These are phyloP conservation scores for Thymallus thymallus DNA, from an alignment of 2,113 vertebrate genomes.

Conservation along the genomic window DNA sequence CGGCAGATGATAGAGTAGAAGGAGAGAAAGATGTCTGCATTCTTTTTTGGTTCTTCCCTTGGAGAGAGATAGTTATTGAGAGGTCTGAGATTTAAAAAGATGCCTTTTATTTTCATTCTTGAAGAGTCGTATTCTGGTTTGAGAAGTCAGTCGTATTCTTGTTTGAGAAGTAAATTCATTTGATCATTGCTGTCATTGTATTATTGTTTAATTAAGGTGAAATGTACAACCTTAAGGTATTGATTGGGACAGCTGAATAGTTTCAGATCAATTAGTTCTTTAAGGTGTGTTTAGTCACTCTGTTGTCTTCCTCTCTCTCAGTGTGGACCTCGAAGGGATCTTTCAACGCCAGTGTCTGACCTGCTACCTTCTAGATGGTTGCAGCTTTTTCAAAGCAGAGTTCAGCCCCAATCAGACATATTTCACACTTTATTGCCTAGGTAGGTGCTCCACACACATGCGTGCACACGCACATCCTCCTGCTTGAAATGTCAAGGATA, in stretches of 20 bases:
- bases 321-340: constrained; percentile 72
- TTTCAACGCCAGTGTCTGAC: constrained; percentile 78
- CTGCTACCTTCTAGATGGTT: constrained; percentile 74
- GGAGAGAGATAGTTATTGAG: constrained; percentile 21
- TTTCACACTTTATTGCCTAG: constrained; percentile 77
- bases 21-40: constrained; percentile 17
- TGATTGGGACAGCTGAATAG: constrained; percentile 11
- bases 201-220: too few species aligned
- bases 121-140: constrained; percentile 33
- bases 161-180: constrained; percentile 25
- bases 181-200: too few species aligned
- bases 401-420: constrained; percentile 77
- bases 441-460: constrained; percentile 46
- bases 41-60: neutral
- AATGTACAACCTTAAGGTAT: neutral
- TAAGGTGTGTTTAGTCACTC: constrained; percentile 18
- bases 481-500: neutral
- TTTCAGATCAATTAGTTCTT: neutral
- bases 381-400: constrained; percentile 71
- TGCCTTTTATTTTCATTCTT: constrained; percentile 35
- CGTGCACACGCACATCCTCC: neutral
- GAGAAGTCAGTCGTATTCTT: constrained; percentile 18
- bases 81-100: constrained; percentile 14
- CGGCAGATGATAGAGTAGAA: constrained; percentile 10
- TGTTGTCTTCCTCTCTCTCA: constrained; percentile 38